Evolutionary conservation across 37 sponge, comb jelly and placozoan species (phyloP).

Genomic region (Haliclona indistincta): DNA sequence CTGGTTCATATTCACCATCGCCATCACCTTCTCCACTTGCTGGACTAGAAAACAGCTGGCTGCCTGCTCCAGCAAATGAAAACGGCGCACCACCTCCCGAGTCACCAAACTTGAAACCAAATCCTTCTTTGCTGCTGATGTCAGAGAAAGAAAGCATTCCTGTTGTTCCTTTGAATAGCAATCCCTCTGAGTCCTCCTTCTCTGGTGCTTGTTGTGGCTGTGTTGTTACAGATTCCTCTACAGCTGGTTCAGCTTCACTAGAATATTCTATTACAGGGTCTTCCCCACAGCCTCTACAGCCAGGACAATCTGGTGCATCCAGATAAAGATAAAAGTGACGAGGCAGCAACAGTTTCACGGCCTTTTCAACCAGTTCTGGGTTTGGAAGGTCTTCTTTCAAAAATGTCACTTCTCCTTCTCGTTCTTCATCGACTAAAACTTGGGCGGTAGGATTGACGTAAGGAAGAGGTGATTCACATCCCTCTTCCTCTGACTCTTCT

Average conservation of each 20-base stretch:
- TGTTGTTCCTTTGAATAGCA: not conserved
- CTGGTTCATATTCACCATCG: constrained; percentile 67
- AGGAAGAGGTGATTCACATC: no score
- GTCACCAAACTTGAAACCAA: not conserved
- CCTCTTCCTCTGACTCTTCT: not conserved
- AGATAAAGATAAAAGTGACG: constrained; percentile 75
- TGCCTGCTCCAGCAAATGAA: constrained; percentile 54
- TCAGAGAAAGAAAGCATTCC: constrained; percentile 21
- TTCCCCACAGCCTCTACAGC: constrained; percentile 79
- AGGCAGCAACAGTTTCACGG: constrained; percentile 64
- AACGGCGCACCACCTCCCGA: not conserved
- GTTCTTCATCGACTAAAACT: not conserved
- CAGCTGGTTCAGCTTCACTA: not conserved
- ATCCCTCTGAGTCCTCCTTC: not conserved
- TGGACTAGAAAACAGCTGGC: constrained; percentile 22
- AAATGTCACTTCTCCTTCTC: constrained; percentile 43
- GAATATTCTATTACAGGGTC: not conserved
- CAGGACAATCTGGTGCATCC: constrained; percentile 62
- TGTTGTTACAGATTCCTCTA: not conserved
- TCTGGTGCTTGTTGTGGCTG: not conserved
- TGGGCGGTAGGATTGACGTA: no score
- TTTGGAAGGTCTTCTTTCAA: constrained; percentile 56
- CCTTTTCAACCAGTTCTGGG: constrained; percentile 52
- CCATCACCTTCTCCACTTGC: constrained; percentile 41
- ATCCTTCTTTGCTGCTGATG: not conserved